Evolutionary conservation across 2,797 vertebrate species (phyloP), one percentile per base, ranked within the genome.

Genomic region (Chloroceryle amazona): DNA sequence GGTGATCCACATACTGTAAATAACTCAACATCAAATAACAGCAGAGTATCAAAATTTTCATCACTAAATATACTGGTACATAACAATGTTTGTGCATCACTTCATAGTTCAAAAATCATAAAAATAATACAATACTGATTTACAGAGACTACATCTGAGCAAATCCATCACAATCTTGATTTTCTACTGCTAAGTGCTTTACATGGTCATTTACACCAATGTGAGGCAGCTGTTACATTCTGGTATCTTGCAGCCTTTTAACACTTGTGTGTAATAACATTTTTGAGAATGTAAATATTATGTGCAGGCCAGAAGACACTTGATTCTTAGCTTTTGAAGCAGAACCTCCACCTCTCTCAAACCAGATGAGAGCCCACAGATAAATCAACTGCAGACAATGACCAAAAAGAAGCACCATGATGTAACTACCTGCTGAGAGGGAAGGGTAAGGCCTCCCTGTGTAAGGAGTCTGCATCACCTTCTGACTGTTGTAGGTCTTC

Each of bases 161-260:
- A 84, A 89, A 76, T 81, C 75, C 11, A 26, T 57, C 15, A 6
- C 13, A 73, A 16, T 26, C 31, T 79, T 76, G 10, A 7, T 52
- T 80, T 49, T 79, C 10, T 12, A 49, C 54, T 62, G 13, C 65
- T 62, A n/a, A 51, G 11, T 67, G 60, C 13, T 49, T 72, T 67
- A 23, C 0, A 0, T 16, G 26, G 9, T 18, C 10, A 23, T 42
- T 91, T 76, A 47, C 9, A 44, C 9, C 21, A 31, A 6, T 11
- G 33, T 44, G 47, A 79, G 41, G 9, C 47, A 78, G 68, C 19
- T 94, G 42, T 41, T 55, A 19, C 8, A 37, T 19, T 29, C 25
- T 28, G 60, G 47, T 7, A 52, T n/a, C 33, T 65, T 73, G 21
- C 23, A 84, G 44, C 23, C 7, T 81, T 90, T 68, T 65, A 70